These are phyloP conservation scores for Alexandromys fortis DNA, from an alignment of 2,113 vertebrate species.

Conservation along the genomic window DNA sequence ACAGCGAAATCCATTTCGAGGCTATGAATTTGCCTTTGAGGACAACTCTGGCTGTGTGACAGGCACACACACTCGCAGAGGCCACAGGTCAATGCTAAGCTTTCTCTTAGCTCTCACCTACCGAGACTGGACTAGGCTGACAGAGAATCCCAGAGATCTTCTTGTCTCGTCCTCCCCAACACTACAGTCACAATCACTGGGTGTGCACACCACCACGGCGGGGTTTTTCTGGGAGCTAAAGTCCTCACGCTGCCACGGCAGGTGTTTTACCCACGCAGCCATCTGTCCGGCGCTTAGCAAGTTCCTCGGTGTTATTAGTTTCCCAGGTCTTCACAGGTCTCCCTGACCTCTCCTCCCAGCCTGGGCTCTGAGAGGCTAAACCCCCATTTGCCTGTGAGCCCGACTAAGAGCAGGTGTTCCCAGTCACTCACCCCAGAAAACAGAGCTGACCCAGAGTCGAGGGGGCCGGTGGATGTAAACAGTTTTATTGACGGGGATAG, in stretches of 20 bases:
- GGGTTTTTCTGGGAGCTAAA: too few relatives aligned
- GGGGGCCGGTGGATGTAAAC: conserved; percentile 83
- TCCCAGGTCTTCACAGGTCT: neutral
- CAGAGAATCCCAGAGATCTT: neutral
- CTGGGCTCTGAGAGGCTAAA: neutral
- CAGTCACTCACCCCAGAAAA: neutral
- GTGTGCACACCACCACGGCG: neutral
- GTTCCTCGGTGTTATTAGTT: neutral
- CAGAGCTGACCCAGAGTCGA: conserved; percentile 43
- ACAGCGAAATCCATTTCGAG: neutral
- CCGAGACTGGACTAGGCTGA: neutral
- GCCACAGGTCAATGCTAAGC: neutral
- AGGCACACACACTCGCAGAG: neutral
- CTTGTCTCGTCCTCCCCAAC: neutral
- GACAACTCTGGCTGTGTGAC: neutral
- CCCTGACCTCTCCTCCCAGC: neutral
- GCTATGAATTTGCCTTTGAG: neutral
- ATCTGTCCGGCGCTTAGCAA: too few relatives aligned
- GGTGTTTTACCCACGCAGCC: neutral
- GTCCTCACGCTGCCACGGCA: neutral
- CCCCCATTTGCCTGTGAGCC: neutral
- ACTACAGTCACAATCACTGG: neutral
- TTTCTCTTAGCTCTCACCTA: neutral
- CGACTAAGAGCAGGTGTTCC: neutral
- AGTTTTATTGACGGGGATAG: conserved; percentile 81